Evolutionary conservation across 2,113 vertebrate genomes (phyloP).

Genomic region (Apodemus sylvaticus): DNA sequence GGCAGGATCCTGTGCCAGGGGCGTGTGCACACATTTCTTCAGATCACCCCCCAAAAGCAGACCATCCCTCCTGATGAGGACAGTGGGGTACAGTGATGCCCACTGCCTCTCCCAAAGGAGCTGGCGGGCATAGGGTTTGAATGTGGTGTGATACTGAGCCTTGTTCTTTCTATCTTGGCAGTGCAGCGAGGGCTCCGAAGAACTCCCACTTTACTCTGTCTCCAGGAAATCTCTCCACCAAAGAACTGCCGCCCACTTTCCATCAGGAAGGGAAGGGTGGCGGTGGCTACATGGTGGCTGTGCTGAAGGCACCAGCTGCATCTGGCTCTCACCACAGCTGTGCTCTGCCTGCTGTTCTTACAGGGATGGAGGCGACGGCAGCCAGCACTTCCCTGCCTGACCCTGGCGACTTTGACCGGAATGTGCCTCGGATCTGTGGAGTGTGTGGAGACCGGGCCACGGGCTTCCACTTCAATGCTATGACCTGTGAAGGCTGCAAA

Average conservation of each 20-base stretch:
- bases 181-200: not conserved
- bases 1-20: not conserved
- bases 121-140: not conserved
- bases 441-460: constrained; percentile 97
- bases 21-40: accelerated
- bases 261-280: not conserved
- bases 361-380: constrained; percentile 89
- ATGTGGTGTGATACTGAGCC: not conserved
- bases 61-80: not conserved
- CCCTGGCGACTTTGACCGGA: constrained; percentile 90
- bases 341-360: not conserved
- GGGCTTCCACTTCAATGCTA: constrained; percentile 98
- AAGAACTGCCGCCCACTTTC: not conserved
- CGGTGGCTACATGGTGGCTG: accelerated
- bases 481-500: constrained; percentile 99
- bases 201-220: not conserved
- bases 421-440: constrained; percentile 93
- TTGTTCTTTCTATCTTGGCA: too few species aligned
- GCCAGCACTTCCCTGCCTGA: constrained; percentile 90
- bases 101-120: not conserved
- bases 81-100: not conserved
- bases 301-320: not conserved
- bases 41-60: not conserved
- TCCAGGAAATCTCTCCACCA: not conserved
- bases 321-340: not conserved